Conservation (phyloP, 1,140 invertebrate species). For the Fopius arisanus region DNA sequence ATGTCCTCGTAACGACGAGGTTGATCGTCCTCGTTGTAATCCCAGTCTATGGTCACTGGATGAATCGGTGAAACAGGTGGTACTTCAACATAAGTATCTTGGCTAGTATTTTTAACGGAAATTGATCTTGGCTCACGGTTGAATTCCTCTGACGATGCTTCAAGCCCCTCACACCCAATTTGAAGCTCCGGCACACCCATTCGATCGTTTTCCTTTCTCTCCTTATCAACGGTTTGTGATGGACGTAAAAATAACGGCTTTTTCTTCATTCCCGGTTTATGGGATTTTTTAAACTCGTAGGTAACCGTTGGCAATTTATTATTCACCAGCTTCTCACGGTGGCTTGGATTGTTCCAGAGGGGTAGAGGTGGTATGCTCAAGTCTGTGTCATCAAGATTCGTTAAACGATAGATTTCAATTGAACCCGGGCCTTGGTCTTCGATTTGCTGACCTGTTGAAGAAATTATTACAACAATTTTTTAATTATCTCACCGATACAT, state of each 20-base stretch:
- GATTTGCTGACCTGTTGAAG: background rate
- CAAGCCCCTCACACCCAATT: slow-evolving; percentile 51
- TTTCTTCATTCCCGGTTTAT: slow-evolving; percentile 3
- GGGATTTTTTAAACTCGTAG: background rate
- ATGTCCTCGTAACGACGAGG: slow-evolving; percentile 46
- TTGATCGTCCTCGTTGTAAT: slow-evolving; percentile 31
- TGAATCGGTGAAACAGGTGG: slow-evolving; percentile 26
- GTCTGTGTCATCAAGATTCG: background rate
- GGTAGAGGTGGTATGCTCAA: background rate
- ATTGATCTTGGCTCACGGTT: background rate
- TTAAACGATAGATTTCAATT: background rate
- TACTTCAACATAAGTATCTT: slow-evolving; percentile 14
- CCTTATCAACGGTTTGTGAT: background rate
- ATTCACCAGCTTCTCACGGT: background rate
- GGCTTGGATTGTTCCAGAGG: background rate
- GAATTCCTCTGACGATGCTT: slow-evolving; percentile 33
- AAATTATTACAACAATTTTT: background rate
- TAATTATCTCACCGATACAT: too few species aligned
- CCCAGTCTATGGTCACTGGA: slow-evolving; percentile 40
- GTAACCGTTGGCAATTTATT: background rate
- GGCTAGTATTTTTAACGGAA: slow-evolving; percentile 26
- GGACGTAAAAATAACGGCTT: background rate
- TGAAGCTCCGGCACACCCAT: slow-evolving; percentile 53
- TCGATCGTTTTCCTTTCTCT: slow-evolving; percentile 26
- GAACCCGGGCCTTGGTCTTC: background rate